Percentiles rank a stretch among this genome's conserved stretches.
These are phyloP conservation scores for Gymnothorax javanicus DNA, from an alignment of 2,797 vertebrate genomes.

Conservation along the genomic window DNA sequence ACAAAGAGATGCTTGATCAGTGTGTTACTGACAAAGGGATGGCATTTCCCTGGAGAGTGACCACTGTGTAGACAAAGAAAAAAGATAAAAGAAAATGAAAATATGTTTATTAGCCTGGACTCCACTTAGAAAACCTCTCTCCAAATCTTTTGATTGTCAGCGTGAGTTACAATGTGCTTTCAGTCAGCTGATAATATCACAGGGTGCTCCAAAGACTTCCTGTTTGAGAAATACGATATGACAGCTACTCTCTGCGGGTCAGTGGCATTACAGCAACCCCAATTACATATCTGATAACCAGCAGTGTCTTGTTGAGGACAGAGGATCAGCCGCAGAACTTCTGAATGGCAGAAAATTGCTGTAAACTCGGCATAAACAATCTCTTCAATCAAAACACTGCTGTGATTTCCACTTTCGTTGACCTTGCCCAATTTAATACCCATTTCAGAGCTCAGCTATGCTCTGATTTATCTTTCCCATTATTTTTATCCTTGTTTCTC, in stretches of 20 bases:
- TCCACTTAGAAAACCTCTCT: neutral
- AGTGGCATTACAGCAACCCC: neutral
- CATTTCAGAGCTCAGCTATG: neutral
- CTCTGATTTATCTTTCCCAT: neutral
- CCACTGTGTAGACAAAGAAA: neutral
- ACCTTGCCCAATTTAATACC: neutral
- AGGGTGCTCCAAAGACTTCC: neutral
- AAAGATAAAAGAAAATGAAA: neutral
- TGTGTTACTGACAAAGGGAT: neutral
- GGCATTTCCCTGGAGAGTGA: neutral
- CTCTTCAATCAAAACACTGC: neutral
- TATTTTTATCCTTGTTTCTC: neutral
- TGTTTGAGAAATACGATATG: neutral
- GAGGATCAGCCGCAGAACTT: neutral
- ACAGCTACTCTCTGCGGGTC: constrained; percentile 13
- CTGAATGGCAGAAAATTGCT: neutral
- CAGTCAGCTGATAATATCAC: neutral
- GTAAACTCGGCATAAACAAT: neutral
- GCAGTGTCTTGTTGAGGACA: neutral
- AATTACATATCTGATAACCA: neutral
- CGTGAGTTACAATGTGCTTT: constrained; percentile 11
- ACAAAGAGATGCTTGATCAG: neutral
- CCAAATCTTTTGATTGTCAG: neutral
- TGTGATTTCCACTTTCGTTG: neutral
- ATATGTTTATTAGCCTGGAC: constrained; percentile 3